Base-by-base conservation (phyloP, 2,888 invertebrate genomes). In the Plagiodera versicolora region DNA sequence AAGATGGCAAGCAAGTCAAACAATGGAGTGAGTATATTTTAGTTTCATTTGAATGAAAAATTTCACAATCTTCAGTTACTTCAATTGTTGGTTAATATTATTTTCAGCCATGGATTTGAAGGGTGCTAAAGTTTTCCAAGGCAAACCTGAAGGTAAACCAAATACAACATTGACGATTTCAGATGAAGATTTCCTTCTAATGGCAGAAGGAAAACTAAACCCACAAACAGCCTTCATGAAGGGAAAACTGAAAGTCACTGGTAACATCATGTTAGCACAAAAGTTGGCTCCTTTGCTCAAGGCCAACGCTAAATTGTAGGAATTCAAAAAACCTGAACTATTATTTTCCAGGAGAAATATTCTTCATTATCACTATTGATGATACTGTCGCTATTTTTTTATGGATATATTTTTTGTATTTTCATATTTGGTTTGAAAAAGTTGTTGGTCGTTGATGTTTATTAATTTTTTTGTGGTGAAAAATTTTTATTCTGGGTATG, bases 211-310 rank as follows among this genome's bases (percentile, higher is more conserved):
- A 28, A 87, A 90, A 74, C 81, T 93, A 30, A 91, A 89, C 75
- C 90, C 93, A 1, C 92, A 93, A 79, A 84, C 90, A 67, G 95
- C 96, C 4, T 96, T 95, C 80, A 89, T 95, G 89, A 89, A 90
- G 75, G 95, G 95, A 49, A 94, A 94, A 81, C 82, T 96, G 67
- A 96, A 95, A 81, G 87, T 95, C 62, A 86, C 90, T 69, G 97
- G 97, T 64, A 96, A 97, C 80, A 89, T 95, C 14, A 94, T 96
- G 94, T 81, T 95, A 55, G 91, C 94, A 2, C 95, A 96, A 80
- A 97, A 95, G 81, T 82, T 98, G 65, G 90, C 91, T 56, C 87
- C 89, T 1, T 80, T 96, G 17, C 83, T 95, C 66, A 89, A 92
- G 75, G 85, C 87, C 35, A 87, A 87, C 65, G 83, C 92, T 28